A percentile compares a stretch with the other conserved stretches of the same genome.
These are phyloP conservation scores for Triplophysa dalaica DNA, from an alignment of 2,113 vertebrate species.

Conservation along the genomic window DNA sequence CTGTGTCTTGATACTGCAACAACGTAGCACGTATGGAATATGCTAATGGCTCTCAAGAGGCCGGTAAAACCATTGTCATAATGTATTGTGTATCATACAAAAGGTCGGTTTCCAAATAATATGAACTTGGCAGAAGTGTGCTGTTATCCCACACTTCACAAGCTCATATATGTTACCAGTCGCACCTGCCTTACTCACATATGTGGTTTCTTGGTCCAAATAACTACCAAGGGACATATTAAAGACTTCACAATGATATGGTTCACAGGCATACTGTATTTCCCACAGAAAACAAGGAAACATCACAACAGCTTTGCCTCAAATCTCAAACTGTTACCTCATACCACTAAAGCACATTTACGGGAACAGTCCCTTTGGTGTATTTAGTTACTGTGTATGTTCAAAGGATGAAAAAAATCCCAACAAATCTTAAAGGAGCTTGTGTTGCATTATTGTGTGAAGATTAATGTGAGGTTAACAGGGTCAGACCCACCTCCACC, in stretches of 20 bases:
- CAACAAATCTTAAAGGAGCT: no score
- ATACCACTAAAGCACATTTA: not conserved
- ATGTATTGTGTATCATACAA: constrained; percentile 5
- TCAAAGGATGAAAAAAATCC: no score
- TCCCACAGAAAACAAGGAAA: constrained; percentile 17
- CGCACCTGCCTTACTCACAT: constrained; percentile 32
- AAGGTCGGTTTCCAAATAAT: not conserved
- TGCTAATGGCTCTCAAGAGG: constrained; percentile 1
- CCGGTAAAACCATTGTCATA: not conserved
- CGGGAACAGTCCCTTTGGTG: not conserved
- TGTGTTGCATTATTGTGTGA: not conserved
- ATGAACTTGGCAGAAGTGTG: constrained; percentile 5
- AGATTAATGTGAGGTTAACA: not conserved
- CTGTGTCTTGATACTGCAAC: not conserved
- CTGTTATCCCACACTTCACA: constrained; percentile 27
- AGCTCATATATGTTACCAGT: constrained; percentile 31
- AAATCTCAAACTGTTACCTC: not conserved
- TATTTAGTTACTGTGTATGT: not conserved
- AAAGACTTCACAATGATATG: constrained; percentile 27
- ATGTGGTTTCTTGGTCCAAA: constrained; percentile 34
- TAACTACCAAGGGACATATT: constrained; percentile 22
- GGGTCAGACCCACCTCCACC: constrained; percentile 76
- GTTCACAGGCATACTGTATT: not conserved
- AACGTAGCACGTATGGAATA: not conserved
- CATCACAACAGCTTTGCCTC: not conserved